phyloP scores from a whole-genome alignment of 2,113 vertebrate genomes.

The Larimichthys polyactis region DNA sequence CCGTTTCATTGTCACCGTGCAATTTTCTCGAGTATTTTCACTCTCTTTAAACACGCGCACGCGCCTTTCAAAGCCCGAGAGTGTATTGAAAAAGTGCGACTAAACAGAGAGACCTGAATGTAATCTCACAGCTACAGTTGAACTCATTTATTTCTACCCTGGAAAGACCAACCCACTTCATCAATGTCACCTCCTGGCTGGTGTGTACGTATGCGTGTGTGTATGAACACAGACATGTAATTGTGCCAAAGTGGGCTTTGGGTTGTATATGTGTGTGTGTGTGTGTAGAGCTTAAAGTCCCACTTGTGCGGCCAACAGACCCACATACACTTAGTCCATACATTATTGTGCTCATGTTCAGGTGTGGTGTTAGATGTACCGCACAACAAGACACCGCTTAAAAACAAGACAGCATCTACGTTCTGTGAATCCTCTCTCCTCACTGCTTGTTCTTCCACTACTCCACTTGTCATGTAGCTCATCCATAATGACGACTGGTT shows the following conservation, averaged over 20 bases:
- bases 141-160: slow-evolving; percentile 79
- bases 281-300: neutral
- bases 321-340: neutral
- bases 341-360: neutral
- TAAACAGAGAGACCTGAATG: slow-evolving; percentile 63
- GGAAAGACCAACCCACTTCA: slow-evolving; percentile 70
- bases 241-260: slow-evolving; percentile 33
- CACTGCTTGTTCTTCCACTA: neutral
- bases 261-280: neutral
- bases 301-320: neutral
- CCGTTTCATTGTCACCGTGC: slow-evolving; percentile 16
- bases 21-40: slow-evolving; percentile 39
- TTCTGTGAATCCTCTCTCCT: slow-evolving; percentile 22
- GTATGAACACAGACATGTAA: slow-evolving; percentile 36
- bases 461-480: slow-evolving; percentile 10
- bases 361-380: neutral
- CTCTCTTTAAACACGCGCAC: slow-evolving; percentile 9
- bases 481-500: slow-evolving; percentile 28
- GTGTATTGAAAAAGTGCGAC: slow-evolving; percentile 56
- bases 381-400: neutral
- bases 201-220: slow-evolving; percentile 29
- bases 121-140: slow-evolving; percentile 79
- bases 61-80: slow-evolving; percentile 37
- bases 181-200: slow-evolving; percentile 73
- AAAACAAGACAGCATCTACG: neutral